Evolutionary conservation across 2,888 invertebrate genomes (phyloP).

Genomic region (Pseudococcus jackbeardsleyi): DNA sequence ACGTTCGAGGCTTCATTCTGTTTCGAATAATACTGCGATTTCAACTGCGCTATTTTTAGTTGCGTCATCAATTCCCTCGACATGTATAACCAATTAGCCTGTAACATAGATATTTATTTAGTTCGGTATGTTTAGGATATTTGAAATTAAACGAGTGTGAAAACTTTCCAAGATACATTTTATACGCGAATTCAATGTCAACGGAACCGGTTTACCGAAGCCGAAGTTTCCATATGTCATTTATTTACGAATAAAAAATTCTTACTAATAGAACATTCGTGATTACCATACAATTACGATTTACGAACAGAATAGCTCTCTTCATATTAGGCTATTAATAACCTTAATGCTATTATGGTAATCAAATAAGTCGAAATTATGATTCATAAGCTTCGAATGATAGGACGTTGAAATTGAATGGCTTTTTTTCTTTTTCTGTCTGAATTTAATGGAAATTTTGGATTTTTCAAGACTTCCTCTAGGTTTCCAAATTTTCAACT

Average conservation of each 20-base stretch:
- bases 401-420: neutral
- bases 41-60: conserved; percentile 84
- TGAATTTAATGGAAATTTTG: neutral
- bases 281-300: conserved; percentile 44
- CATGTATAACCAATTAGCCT: conserved; percentile 92
- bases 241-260: conserved; percentile 45
- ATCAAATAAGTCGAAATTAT: conserved; percentile 9
- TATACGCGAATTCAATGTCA: conserved; percentile 28
- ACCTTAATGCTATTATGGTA: conserved; percentile 12
- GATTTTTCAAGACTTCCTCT: neutral
- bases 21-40: conserved; percentile 69
- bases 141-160: neutral
- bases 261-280: neutral
- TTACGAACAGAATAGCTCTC: neutral
- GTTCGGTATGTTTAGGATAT: neutral
- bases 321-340: neutral
- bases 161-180: neutral
- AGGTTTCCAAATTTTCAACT: neutral
- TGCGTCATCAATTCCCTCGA: conserved; percentile 90
- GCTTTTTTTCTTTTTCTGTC: neutral
- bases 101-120: conserved; percentile 68
- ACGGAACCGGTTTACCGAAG: conserved; percentile 9
- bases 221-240: neutral
- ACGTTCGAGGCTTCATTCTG: neutral
- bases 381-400: neutral